These are phyloP conservation scores for Mechanitis mazaeus DNA, from an alignment of 2,888 invertebrate species.

Conservation along the genomic window DNA sequence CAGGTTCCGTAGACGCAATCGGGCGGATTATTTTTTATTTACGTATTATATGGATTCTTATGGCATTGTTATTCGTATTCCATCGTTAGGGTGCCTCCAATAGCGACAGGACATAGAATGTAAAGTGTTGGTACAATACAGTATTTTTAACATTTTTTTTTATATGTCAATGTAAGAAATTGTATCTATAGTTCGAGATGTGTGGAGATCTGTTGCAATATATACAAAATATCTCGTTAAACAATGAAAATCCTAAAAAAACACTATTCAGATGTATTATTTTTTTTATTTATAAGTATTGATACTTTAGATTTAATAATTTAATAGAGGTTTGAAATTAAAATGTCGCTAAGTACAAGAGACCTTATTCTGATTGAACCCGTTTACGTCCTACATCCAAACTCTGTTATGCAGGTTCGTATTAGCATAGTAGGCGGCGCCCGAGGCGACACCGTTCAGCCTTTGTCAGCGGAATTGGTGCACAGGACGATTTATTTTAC, in stretches of 20 bases:
- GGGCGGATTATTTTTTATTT: slow-evolving; percentile 51
- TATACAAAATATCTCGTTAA: too few species aligned
- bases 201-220: too few species aligned
- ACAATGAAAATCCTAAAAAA: too few species aligned
- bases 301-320: too few species aligned
- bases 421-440: slow-evolving; percentile 64
- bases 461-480: slow-evolving; percentile 53
- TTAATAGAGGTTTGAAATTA: too few species aligned
- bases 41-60: slow-evolving; percentile 35
- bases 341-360: too few species aligned
- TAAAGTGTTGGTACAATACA: slow-evolving; percentile 25
- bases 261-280: too few species aligned
- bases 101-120: slow-evolving; percentile 30
- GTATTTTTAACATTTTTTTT: not conserved
- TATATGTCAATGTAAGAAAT: too few species aligned
- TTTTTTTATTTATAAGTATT: too few species aligned
- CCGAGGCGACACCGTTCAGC: slow-evolving; percentile 51
- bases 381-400: slow-evolving; percentile 33
- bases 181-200: too few species aligned
- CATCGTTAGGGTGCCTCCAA: slow-evolving; percentile 27
- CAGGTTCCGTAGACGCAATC: slow-evolving; percentile 37
- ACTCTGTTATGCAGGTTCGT: slow-evolving; percentile 42
- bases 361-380: not conserved
- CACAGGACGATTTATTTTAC: slow-evolving; percentile 33
- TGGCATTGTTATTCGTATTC: slow-evolving; percentile 42